Percentiles rank a stretch among this genome's conserved stretches.
Evolutionary conservation across 2,888 invertebrate genomes (phyloP).

Genomic region (Tanaodytes sp.): DNA sequence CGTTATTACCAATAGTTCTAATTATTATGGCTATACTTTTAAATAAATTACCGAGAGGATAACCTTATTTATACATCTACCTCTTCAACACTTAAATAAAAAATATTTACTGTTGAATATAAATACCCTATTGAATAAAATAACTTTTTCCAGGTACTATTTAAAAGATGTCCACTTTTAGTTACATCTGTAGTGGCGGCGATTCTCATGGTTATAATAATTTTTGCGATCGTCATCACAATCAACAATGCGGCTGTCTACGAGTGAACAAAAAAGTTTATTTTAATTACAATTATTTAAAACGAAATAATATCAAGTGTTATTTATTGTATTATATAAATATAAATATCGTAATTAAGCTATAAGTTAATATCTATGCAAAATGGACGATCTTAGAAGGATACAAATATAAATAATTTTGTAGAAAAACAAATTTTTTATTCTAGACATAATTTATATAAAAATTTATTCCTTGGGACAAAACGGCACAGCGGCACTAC

Average conservation of each 20-base stretch:
- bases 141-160: conserved; percentile 72
- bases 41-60: no score
- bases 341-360: no score
- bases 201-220: conserved; percentile 71
- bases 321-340: no score
- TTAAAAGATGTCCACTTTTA: conserved; percentile 73
- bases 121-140: conserved; percentile 4
- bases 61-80: no score
- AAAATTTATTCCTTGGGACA: conserved; percentile 2
- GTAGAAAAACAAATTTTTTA: neutral
- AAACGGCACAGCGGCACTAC: conserved; percentile 57
- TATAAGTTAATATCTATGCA: no score
- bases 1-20: no score
- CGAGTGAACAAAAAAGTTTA: conserved; percentile 38
- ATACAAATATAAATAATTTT: neutral
- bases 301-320: no score
- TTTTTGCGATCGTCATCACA: conserved; percentile 69
- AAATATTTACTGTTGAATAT: no score
- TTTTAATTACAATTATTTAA: no score
- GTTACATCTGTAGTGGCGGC: conserved; percentile 73
- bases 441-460: neutral
- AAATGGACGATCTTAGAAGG: no score
- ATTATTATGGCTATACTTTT: no score
- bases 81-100: no score
- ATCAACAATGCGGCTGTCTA: conserved; percentile 62